Conservation (phyloP, 2,113 vertebrate species). For the Anolis carolinensis region DNA sequence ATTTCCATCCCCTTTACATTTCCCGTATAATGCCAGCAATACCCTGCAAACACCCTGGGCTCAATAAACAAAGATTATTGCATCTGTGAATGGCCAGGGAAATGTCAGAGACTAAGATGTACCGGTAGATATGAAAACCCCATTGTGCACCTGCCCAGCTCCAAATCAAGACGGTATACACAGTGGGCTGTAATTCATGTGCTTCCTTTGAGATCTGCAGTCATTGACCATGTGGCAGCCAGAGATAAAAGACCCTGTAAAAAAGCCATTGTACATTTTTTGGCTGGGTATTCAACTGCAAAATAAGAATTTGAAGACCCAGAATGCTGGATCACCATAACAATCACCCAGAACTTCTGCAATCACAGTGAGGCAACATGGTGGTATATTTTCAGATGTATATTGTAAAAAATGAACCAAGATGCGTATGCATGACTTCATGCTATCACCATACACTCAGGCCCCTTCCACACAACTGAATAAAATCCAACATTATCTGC, state of each 20-base stretch:
- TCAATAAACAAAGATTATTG: slow-evolving; percentile 49
- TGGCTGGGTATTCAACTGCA: slow-evolving; percentile 15
- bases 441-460: no score
- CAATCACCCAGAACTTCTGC: background rate
- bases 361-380: background rate
- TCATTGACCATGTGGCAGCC: slow-evolving; percentile 32
- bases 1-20: slow-evolving; percentile 24
- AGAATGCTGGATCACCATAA: background rate
- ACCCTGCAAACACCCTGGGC: background rate
- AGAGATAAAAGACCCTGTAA: slow-evolving; percentile 61
- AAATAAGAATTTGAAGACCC: slow-evolving; percentile 11
- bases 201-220: slow-evolving; percentile 73
- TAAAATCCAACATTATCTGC: no score
- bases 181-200: slow-evolving; percentile 51
- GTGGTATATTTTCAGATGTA: background rate
- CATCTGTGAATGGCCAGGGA: slow-evolving; percentile 27
- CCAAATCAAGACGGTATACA: slow-evolving; percentile 27
- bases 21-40: slow-evolving; percentile 25
- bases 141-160: slow-evolving; percentile 65
- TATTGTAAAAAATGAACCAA: background rate
- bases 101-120: slow-evolving; percentile 51
- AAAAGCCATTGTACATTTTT: slow-evolving; percentile 39
- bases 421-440: no score
- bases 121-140: slow-evolving; percentile 40
- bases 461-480: no score